Conservation (phyloP, 2,113 vertebrate genomes). For the Aegotheles bennettii region DNA sequence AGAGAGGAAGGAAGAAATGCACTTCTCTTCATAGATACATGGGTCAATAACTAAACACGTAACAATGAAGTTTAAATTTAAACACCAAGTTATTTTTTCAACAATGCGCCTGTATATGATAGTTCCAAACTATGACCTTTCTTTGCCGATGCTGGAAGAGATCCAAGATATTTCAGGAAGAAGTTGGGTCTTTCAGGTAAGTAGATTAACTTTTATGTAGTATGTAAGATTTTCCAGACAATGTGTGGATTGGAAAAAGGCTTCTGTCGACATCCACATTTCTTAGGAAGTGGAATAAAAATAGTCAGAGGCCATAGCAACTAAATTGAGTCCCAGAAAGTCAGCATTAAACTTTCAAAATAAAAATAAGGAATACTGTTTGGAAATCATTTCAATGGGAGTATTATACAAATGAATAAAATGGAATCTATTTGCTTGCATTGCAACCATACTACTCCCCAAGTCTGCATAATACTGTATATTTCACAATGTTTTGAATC, state of each 20-base stretch:
- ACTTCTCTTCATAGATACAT: background rate
- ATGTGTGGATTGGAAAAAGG: constrained; percentile 23
- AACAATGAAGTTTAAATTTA: constrained; percentile 56
- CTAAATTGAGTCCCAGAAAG: background rate
- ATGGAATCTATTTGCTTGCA: background rate
- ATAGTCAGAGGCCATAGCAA: background rate
- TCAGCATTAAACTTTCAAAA: background rate
- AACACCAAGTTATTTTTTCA: background rate
- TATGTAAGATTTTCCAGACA: constrained; percentile 42
- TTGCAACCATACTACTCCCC: background rate
- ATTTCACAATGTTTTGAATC: background rate
- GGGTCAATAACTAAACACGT: background rate
- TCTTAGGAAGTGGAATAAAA: constrained; percentile 20
- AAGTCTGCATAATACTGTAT: background rate
- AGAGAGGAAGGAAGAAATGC: constrained; percentile 42
- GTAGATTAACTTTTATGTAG: constrained; percentile 30
- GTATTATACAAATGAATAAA: background rate
- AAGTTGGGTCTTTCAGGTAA: constrained; percentile 50
- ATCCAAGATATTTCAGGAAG: constrained; percentile 25
- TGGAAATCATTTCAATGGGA: background rate
- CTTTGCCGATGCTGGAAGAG: constrained; percentile 14
- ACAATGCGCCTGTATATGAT: background rate
- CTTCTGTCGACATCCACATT: background rate
- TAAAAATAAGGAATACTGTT: background rate
- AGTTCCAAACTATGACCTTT: background rate